These are phyloP conservation scores for Athripsodes cinereus DNA, from an alignment of 2,888 invertebrate genomes.

Conservation along the genomic window DNA sequence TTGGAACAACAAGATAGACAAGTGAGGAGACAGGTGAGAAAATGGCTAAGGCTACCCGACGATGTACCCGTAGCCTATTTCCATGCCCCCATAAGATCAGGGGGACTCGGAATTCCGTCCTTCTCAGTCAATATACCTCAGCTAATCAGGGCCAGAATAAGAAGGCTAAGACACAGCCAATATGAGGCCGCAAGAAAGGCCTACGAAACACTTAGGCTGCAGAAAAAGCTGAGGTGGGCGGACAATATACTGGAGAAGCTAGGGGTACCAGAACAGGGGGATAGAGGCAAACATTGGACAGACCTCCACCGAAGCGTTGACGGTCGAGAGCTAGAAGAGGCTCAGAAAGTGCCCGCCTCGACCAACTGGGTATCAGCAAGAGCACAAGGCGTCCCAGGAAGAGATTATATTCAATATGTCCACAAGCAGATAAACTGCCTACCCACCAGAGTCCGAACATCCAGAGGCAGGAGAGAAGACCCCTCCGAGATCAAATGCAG, in stretches of 20 bases:
- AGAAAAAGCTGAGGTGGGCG: not conserved
- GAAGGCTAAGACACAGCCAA: not conserved
- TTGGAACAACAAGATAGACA: not conserved
- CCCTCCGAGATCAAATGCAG: constrained; percentile 24
- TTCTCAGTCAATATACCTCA: not conserved
- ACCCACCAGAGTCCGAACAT: not conserved
- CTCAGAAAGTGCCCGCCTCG: not conserved
- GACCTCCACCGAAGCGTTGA: constrained; percentile 1
- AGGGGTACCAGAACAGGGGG: not conserved
- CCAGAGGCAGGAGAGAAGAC: not conserved
- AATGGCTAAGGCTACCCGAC: not conserved
- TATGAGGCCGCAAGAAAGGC: not conserved
- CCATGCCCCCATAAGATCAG: constrained; percentile 4
- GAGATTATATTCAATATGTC: constrained; percentile 30
- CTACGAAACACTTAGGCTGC: not conserved
- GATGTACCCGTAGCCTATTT: constrained; percentile 2
- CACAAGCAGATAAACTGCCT: not conserved
- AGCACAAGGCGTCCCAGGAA: constrained; percentile 29
- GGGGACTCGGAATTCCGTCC: constrained; percentile 5
- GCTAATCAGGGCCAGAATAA: not conserved
- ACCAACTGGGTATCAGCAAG: constrained; percentile 18
- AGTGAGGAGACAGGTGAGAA: not conserved
- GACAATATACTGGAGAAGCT: not conserved
- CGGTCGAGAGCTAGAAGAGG: not conserved
- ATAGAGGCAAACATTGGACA: not conserved